Evolutionary conservation across 2,113 vertebrate genomes (phyloP), one percentile per base, ranked within the genome.

Genomic region (Epinephelus moara): DNA sequence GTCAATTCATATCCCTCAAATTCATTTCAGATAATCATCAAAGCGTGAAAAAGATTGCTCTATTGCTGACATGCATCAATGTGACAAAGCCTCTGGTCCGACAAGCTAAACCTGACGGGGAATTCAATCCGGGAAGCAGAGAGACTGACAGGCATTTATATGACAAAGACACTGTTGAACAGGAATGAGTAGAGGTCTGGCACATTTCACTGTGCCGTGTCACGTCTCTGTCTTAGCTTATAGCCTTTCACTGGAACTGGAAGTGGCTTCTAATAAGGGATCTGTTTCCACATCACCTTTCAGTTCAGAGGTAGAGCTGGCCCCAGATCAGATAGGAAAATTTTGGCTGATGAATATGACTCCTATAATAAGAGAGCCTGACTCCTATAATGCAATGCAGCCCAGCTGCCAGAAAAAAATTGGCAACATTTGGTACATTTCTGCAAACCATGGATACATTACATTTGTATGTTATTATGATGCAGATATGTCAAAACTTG

Each of bases 41-140:
- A 1, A 30, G 18, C 0, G 9, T 37, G 17, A 17, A 75, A 47
- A 12, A 10, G n/a, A 13, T 3, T 1, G 49, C 21, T n/a, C 11
- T 2, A 42, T 49, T 1, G 0, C 9, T 30, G 23, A 7, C 37
- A 18, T 21, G 45, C 19, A 53, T 56, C 37, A 37, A 0, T n/a
- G 7, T 37, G 0, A 27, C 49, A 33, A 50, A 42, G 33, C 33
- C 25, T 79, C 87, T 81, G 49, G 85, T 85, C 69, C 1, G 42
- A 93, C 91, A 9, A 70, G 93, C 11, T 18, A 42, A 88, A 90
- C 90, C 87, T 62, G 89, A 84, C 15, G 1, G 53, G 82, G 33
- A 86, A 78, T 60, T 66, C 5, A 45, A 47, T 69, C 69, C 1
- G 11, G 52, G 33, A 63, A 75, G 21, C 6, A 1, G 17, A 59